phyloP scores from a whole-genome alignment of 2,888 invertebrate species.

The Odontocolon sp. region DNA sequence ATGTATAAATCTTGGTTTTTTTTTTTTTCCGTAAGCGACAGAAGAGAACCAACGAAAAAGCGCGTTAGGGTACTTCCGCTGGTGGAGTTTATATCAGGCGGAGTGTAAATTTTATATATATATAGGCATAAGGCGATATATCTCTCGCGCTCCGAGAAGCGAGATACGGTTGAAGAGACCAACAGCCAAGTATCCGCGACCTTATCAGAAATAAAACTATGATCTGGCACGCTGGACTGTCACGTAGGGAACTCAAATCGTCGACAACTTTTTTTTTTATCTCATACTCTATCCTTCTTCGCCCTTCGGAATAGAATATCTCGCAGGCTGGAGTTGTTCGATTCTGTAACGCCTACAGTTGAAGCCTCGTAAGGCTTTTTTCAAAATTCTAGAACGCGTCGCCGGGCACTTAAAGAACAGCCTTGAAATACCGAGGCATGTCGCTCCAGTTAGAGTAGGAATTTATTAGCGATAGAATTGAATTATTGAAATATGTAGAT shows the following conservation, averaged over 20 bases:
- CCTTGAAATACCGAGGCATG: no score
- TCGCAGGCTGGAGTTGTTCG: neutral
- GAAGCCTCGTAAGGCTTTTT: neutral
- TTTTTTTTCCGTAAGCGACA: neutral
- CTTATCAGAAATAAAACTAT: constrained; percentile 31
- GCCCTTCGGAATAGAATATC: neutral
- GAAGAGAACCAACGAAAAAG: neutral
- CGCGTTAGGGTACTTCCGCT: neutral
- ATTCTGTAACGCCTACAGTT: neutral
- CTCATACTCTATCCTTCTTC: neutral
- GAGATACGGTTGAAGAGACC: constrained; percentile 20
- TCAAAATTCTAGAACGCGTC: neutral
- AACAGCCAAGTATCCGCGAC: constrained; percentile 11
- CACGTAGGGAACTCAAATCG: constrained; percentile 15
- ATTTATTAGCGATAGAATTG: neutral
- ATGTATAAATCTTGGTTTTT: constrained; percentile 2
- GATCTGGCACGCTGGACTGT: constrained; percentile 27
- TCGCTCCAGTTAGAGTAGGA: neutral
- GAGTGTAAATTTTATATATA: neutral
- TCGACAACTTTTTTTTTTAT: constrained; percentile 13
- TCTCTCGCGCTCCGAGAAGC: neutral
- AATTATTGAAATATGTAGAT: neutral
- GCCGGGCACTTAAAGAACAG: neutral
- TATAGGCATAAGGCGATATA: neutral
- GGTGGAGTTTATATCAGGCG: neutral